Conservation (phyloP, 2,113 vertebrate species). For the Orycteropus afer region DNA sequence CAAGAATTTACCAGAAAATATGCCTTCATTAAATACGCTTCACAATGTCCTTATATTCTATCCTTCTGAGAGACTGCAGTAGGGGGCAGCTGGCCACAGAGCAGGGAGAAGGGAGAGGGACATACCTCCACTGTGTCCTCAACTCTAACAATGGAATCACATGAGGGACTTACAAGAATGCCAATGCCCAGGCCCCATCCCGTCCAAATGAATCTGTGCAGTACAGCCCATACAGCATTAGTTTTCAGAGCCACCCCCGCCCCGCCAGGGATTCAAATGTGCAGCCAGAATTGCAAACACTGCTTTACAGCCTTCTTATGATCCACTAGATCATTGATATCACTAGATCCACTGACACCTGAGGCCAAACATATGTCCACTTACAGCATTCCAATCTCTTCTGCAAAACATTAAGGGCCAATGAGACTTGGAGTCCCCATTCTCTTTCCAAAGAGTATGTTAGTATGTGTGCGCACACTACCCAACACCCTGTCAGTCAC, state of each 20-base stretch:
- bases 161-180: background rate
- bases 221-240: background rate
- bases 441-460: background rate
- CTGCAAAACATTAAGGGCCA: background rate
- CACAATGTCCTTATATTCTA: background rate
- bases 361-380: background rate
- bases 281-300: background rate
- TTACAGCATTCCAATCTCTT: background rate
- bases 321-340: background rate
- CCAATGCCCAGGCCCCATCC: background rate
- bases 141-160: background rate
- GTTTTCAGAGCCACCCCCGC: background rate
- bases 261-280: background rate
- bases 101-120: background rate
- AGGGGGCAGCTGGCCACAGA: background rate
- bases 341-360: background rate
- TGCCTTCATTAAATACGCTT: background rate
- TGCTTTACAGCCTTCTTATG: too few relatives aligned
- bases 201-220: background rate
- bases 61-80: background rate
- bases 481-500: background rate
- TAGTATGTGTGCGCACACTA: background rate
- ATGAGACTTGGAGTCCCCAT: background rate
- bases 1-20: background rate
- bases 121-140: too few relatives aligned